Base-by-base conservation (phyloP, 2,113 vertebrate species). In the Xenopus laevis region DNA sequence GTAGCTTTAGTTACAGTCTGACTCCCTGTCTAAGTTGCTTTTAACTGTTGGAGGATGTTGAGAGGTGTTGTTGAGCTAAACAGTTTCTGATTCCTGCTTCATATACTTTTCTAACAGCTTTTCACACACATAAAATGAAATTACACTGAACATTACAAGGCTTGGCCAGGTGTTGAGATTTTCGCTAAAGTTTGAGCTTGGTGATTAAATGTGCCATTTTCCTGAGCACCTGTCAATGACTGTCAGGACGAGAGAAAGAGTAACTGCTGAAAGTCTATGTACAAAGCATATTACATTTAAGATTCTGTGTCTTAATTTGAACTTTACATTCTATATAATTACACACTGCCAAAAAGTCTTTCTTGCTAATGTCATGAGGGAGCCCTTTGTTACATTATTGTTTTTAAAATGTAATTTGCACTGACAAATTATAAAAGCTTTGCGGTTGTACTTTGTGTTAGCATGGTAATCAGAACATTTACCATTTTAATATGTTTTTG, bases 361-460 rank as follows among this genome's bases (percentile, higher is more conserved):
- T 44, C 65, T 50, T 67, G 46, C 46, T 50, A 46, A 65, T 65
- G 63, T 44, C 63, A 65, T 23, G 58, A 60, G 21, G 58, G 58
- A 60, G 58, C 18, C 18, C 20, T 60, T 44, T 65, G 45, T 13
- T 65, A 45, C 63, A 65, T 46, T 65, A 65, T 65, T 44, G 63
- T 46, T 65, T 65, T 45, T 45, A 40, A 65, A 65, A 65, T 65
- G 33, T 18, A 67, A 67, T 50, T 67, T 67, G 46, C n/a, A 45
- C 27, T 67, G 65, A 67, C 45, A 67, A 67, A 67, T 47, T 21
- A 67, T 50, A 67, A 67, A 55, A 67, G 46, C n/a, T 67, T 52
- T 50, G 45, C 23, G 18, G 46, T 10, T 50, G 65, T 67, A 67
- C 45, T 23, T 52, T 50, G 65, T 65, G 33, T 44, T 65, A 44